Conservation (phyloP, 2,113 vertebrate species). For the Tupaia tana region DNA sequence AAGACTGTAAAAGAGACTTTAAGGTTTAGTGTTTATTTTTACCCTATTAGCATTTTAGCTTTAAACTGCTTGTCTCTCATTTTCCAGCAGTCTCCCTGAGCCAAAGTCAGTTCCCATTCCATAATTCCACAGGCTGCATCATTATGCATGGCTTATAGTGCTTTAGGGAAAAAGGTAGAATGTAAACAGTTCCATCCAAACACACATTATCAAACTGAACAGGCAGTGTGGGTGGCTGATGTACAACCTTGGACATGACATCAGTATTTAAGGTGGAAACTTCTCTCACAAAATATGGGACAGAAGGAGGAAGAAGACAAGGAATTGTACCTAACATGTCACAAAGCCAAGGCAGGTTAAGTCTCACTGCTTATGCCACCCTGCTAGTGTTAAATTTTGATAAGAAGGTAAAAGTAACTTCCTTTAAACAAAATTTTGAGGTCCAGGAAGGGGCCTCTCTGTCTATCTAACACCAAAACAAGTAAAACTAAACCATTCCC, state of each 20-base stretch:
- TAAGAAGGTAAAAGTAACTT: constrained; percentile 48
- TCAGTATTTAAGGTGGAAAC: constrained; percentile 50
- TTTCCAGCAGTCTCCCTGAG: constrained; percentile 36
- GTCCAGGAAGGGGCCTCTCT: constrained; percentile 11
- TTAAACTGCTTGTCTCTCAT: constrained; percentile 65
- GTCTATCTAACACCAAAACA: background rate
- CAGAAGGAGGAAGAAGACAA: constrained; percentile 27
- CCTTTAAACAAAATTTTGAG: constrained; percentile 43
- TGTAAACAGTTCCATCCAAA: constrained; percentile 44
- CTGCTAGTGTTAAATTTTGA: constrained; percentile 38
- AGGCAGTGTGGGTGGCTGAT: background rate
- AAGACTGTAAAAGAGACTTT: constrained; percentile 27
- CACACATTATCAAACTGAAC: constrained; percentile 52
- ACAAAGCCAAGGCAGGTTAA: constrained; percentile 3
- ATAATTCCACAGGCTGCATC: constrained; percentile 48
- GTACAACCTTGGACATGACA: constrained; percentile 39
- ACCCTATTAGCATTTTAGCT: constrained; percentile 51
- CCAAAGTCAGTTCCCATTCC: constrained; percentile 29
- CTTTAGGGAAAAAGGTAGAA: background rate
- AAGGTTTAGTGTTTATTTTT: background rate
- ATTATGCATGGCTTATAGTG: constrained; percentile 30
- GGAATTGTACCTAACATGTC: background rate
- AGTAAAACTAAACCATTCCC: background rate
- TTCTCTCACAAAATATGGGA: constrained; percentile 44
- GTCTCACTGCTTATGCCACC: background rate